These are phyloP conservation scores for Salvelinus namaycush DNA, from an alignment of 2,113 vertebrate species.

Conservation along the genomic window DNA sequence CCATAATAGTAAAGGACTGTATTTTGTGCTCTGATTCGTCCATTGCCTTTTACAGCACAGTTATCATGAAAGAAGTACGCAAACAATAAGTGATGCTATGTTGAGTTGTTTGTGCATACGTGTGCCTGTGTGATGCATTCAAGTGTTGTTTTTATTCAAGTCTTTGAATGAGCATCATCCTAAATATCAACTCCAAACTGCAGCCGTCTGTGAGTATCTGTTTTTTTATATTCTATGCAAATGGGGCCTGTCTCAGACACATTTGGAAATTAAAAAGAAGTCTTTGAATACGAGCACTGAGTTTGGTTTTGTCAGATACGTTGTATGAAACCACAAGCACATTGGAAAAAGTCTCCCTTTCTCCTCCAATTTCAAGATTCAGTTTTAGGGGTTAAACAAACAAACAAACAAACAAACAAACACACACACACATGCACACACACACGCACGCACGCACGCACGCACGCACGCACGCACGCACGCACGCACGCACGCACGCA, in stretches of 20 bases:
- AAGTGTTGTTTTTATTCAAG: background rate
- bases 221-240: background rate
- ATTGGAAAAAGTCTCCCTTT: too few species aligned
- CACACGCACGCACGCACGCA: too few species aligned
- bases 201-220: background rate
- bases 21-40: background rate
- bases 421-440: background rate
- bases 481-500: too few species aligned
- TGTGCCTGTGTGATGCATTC: background rate
- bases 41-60: background rate
- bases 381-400: background rate
- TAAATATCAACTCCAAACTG: background rate
- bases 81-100: background rate
- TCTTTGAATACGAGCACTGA: background rate
- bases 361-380: too few species aligned
- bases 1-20: background rate
- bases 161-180: background rate
- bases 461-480: too few species aligned
- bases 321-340: background rate
- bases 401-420: background rate
- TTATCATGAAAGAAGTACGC: background rate
- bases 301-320: background rate
- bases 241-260: background rate
- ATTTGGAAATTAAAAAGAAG: conserved; percentile 1
- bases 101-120: background rate